A percentile compares a stretch with the other conserved stretches of the same genome.
Evolutionary conservation across 2,888 invertebrate genomes (phyloP).

Genomic region (Drosophila birchii): DNA sequence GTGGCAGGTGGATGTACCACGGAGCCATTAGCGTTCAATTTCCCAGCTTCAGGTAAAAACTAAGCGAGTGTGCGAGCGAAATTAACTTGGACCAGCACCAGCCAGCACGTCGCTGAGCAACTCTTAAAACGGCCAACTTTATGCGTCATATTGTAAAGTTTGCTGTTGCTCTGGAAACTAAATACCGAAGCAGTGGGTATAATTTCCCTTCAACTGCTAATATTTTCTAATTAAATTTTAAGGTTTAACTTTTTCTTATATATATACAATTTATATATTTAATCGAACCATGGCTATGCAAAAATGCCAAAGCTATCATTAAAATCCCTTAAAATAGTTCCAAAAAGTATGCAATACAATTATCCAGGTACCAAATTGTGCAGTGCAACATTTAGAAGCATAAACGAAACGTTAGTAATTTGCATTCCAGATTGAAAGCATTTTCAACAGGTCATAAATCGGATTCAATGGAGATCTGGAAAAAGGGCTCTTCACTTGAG

Average conservation of each 20-base stretch:
- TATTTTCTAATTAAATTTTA: background rate
- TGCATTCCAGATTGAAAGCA: background rate
- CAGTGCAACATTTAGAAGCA: background rate
- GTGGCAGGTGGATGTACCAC: constrained; percentile 2
- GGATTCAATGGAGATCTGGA: too few relatives aligned
- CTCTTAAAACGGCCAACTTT: constrained; percentile 14
- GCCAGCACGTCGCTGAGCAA: constrained; percentile 4
- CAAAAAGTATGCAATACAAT: background rate
- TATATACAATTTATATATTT: too few relatives aligned
- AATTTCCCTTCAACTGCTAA: background rate
- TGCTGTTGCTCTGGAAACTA: background rate
- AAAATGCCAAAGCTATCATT: background rate
- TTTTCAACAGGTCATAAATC: background rate
- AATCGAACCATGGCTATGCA: too few relatives aligned
- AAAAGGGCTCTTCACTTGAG: background rate
- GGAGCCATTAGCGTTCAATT: constrained; percentile 41
- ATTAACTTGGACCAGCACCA: constrained; percentile 23
- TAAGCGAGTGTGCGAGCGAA: constrained; percentile 22
- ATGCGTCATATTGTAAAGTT: constrained; percentile 8
- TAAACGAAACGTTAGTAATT: background rate
- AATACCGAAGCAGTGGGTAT: background rate
- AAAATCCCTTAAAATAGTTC: background rate
- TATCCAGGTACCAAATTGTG: background rate
- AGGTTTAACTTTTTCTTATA: background rate
- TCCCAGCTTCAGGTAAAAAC: constrained; percentile 22